These are phyloP conservation scores for Lontra canadensis DNA, from an alignment of 2,113 vertebrate genomes.

Conservation along the genomic window DNA sequence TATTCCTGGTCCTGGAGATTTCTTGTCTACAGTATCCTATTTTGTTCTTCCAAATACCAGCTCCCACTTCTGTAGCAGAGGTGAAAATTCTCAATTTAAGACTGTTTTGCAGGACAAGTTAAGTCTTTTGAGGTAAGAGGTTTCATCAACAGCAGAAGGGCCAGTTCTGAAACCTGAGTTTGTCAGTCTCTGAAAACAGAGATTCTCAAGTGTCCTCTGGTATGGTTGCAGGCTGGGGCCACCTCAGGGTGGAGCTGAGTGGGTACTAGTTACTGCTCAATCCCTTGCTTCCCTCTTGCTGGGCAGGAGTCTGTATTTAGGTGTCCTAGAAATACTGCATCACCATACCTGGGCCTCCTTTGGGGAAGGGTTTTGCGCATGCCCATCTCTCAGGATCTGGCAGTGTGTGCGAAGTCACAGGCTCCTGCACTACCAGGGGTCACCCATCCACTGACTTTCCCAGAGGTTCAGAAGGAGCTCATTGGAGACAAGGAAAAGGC, in stretches of 20 bases:
- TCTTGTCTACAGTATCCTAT: not conserved
- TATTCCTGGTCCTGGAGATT: not conserved
- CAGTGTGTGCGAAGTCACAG: not conserved
- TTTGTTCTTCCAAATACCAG: not conserved
- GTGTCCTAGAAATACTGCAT: not conserved
- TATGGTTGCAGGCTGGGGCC: not conserved
- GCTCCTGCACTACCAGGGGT: not conserved
- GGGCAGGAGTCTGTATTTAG: not conserved
- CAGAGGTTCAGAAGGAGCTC: not conserved
- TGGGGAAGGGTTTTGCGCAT: not conserved
- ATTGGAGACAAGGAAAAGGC: not conserved
- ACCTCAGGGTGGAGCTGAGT: not conserved
- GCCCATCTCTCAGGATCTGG: not conserved
- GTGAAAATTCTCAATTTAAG: not conserved
- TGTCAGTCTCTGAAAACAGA: slow-evolving; percentile 52
- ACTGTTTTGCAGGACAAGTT: slow-evolving; percentile 16
- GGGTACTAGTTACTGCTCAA: not conserved
- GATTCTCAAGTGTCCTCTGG: not conserved
- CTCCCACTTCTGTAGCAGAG: not conserved
- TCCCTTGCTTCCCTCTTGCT: not conserved
- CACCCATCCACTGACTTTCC: not conserved
- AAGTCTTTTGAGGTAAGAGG: slow-evolving; percentile 40
- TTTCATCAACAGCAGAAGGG: slow-evolving; percentile 28
- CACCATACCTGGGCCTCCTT: not conserved
- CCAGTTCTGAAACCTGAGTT: slow-evolving; percentile 49